Conservation (phyloP, 2,113 vertebrate species). For the Caranx ignobilis region DNA sequence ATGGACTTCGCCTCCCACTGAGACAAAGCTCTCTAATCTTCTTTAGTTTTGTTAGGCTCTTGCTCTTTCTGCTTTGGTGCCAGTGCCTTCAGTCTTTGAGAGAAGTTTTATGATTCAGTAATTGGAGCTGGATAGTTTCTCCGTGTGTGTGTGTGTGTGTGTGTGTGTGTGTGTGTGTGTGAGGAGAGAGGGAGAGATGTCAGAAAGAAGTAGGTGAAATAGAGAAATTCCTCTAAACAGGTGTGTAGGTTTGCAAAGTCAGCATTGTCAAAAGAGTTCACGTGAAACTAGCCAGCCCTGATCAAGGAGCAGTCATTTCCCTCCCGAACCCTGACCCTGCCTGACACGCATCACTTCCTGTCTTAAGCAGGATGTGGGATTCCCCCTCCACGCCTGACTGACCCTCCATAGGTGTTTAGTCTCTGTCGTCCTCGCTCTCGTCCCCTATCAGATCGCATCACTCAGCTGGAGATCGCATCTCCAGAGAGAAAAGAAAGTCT, state of each 20-base stretch:
- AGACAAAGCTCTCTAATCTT: constrained; percentile 37
- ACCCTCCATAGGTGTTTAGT: constrained; percentile 69
- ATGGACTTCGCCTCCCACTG: constrained; percentile 24
- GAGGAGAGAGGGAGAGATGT: background rate
- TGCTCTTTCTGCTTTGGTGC: constrained; percentile 32
- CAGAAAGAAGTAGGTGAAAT: constrained; percentile 4
- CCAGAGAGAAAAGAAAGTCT: constrained; percentile 21
- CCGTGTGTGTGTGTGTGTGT: constrained; percentile 3
- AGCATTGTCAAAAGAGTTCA: background rate
- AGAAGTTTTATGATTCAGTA: constrained; percentile 45
- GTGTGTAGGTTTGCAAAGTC: background rate
- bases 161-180: background rate
- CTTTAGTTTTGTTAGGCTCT: constrained; percentile 29
- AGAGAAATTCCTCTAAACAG: background rate
- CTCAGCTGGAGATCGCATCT: constrained; percentile 37
- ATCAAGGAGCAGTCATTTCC: constrained; percentile 38
- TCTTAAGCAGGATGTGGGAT: constrained; percentile 66
- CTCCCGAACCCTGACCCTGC: constrained; percentile 45
- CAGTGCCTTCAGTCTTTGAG: constrained; percentile 14
- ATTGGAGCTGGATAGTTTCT: constrained; percentile 27
- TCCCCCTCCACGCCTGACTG: constrained; percentile 54
- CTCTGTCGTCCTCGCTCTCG: constrained; percentile 45
- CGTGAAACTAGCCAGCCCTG: constrained; percentile 32
- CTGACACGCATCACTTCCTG: constrained; percentile 60
- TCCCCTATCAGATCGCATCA: constrained; percentile 51